These are phyloP conservation scores for Eumaeus atala DNA, from an alignment of 1,140 invertebrate species.

Conservation along the genomic window DNA sequence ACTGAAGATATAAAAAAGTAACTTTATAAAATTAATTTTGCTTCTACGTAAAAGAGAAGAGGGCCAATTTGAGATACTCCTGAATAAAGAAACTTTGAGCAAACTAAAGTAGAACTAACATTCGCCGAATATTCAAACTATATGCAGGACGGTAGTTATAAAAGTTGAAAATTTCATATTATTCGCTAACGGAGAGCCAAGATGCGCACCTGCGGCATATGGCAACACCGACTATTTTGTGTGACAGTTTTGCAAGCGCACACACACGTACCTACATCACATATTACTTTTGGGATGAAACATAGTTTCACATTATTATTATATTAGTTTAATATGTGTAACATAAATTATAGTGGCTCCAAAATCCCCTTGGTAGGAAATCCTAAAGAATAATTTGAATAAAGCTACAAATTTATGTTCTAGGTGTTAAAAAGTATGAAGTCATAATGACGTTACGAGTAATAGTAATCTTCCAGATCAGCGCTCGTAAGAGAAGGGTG, in stretches of 20 bases:
- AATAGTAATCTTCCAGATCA: too few species aligned
- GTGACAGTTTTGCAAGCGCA: slow-evolving; percentile 15
- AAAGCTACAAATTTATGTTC: too few species aligned
- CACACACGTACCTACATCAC: slow-evolving; percentile 7
- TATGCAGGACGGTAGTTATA: slow-evolving; percentile 21
- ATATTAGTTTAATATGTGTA: slow-evolving; percentile 6
- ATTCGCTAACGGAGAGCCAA: slow-evolving; percentile 33
- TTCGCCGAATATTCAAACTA: slow-evolving; percentile 20
- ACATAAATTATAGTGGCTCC: background rate
- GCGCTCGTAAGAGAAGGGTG: too few species aligned
- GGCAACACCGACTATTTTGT: slow-evolving; percentile 17
- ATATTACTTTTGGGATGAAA: slow-evolving; percentile 16
- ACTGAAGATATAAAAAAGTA: too few species aligned
- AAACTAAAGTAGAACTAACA: slow-evolving; percentile 27
- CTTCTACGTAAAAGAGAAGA: too few species aligned
- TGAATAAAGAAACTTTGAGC: slow-evolving; percentile 3
- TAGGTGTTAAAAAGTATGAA: too few species aligned
- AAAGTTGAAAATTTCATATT: slow-evolving; percentile 30
- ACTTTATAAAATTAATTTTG: too few species aligned
- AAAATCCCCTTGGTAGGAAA: too few species aligned
- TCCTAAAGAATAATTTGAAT: too few species aligned
- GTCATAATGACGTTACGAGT: too few species aligned
- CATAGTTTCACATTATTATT: slow-evolving; percentile 15
- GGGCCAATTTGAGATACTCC: too few species aligned
- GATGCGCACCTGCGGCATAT: slow-evolving; percentile 28